Conservation (phyloP, 2,888 invertebrate species). For the Lampropteryx suffumata region DNA sequence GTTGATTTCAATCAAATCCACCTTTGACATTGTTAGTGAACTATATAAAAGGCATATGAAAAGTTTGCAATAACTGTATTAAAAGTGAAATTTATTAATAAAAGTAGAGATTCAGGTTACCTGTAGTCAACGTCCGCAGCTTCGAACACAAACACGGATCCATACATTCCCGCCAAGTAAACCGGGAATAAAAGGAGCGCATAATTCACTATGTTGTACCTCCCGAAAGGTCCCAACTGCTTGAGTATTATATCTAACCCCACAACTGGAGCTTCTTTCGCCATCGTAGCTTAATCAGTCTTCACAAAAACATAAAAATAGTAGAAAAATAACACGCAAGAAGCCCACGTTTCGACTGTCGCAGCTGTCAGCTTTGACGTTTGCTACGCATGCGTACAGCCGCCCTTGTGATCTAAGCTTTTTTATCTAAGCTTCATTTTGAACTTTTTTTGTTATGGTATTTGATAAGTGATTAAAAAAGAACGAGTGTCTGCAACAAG, state of each 20-base stretch:
- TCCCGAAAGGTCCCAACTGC: constrained; percentile 70
- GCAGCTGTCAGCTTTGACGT: constrained; percentile 27
- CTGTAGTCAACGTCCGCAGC: constrained; percentile 67
- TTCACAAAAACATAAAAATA: constrained; percentile 34
- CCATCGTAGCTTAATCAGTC: constrained; percentile 50
- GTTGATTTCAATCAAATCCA: constrained; percentile 5
- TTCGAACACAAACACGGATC: constrained; percentile 71
- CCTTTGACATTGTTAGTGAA: neutral
- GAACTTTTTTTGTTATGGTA: constrained; percentile 1
- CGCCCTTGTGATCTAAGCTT: neutral
- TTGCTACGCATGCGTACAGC: constrained; percentile 28
- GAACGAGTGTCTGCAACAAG: constrained; percentile 19
- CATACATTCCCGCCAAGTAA: constrained; percentile 73
- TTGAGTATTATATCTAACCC: constrained; percentile 63
- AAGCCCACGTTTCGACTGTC: constrained; percentile 19
- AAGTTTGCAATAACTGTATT: too few species aligned
- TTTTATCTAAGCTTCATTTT: neutral
- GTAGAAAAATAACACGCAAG: constrained; percentile 17
- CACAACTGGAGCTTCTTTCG: constrained; percentile 42
- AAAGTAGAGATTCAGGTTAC: constrained; percentile 39
- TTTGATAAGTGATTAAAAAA: neutral
- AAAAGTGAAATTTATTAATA: too few species aligned
- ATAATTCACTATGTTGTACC: constrained; percentile 70
- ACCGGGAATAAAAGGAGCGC: constrained; percentile 67
- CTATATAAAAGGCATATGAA: neutral